Base-by-base conservation (phyloP, 2,113 vertebrate genomes). In the Coptodon rendalli region DNA sequence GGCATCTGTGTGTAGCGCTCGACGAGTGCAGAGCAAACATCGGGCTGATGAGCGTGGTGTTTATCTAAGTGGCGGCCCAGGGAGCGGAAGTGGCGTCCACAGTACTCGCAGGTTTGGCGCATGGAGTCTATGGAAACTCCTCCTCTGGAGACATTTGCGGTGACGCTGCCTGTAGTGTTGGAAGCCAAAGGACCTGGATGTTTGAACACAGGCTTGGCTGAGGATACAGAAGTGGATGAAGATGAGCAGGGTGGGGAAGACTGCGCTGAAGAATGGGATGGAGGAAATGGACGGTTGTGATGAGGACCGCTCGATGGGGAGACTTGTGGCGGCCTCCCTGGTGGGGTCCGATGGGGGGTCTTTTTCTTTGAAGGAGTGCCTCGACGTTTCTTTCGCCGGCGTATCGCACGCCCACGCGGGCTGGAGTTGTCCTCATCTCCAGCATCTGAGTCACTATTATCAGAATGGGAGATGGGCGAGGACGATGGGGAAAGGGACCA, bases 401-500 rank as follows among this genome's bases (percentile, higher is more conserved):
- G 92, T 27, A 66, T 85, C 1, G 87, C 68, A 1, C 90, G 95
- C 3, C 94, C 94, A 0, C 95, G 93, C 7, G 57, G 89, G 82
- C 81, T 91, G 27, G 81, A 3, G 52, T 88, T 93, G 78, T 93
- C 95, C 57, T 96, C 95, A 1, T 95, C 95, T 80, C 93, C 95
- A 1, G 31, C 89, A 14, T 96, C 96, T 3, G 96, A 96, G 85
- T 96, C 95, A 22, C 96, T 97, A 80, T 76, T 92, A n/a, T 96
- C 96, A 13, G 96, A 97, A 87, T 96, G 97, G 36, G 97, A 97
- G 81, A 97, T 90, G 17, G 96, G 96, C 12, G 96, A 96, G 48
- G 96, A 96, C 4, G 96, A 96, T 3, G 96, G 96, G 27, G 97
- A 97, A 24, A 97, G 96, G 68, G 97, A 96, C 97, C 97, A 97